A percentile compares a stretch with the other conserved stretches of the same genome.
Conservation (phyloP, 1,140 invertebrate genomes). For the Cotesia typhae region DNA sequence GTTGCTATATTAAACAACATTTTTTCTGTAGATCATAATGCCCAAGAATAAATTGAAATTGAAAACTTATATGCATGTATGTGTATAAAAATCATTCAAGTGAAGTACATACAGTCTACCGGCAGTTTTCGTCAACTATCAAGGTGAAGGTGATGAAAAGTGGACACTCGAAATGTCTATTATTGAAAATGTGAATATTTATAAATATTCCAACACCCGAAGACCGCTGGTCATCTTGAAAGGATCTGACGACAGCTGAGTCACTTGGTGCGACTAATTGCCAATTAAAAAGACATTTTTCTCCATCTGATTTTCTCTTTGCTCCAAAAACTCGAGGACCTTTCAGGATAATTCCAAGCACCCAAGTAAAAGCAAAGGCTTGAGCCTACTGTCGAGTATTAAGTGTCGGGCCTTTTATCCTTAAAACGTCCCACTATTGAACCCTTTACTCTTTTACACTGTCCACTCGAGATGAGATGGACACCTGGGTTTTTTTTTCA, state of each 20-base stretch:
- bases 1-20: no score
- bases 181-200: no score
- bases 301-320: conserved; percentile 36
- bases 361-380: no score
- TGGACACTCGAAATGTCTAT: not conserved
- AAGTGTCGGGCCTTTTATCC: conserved; percentile 4
- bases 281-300: conserved; percentile 65
- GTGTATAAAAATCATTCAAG: no score
- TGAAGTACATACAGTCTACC: no score
- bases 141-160: not conserved
- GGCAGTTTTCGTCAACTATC: no score
- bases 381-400: conserved; percentile 13
- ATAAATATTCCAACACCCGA: not conserved
- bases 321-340: not conserved
- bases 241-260: conserved; percentile 51
- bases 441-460: not conserved
- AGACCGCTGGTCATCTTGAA: conserved; percentile 18
- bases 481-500: conserved; percentile 38
- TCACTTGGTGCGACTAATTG: conserved; percentile 59
- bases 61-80: no score
- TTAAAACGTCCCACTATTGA: not conserved
- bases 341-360: conserved; percentile 9
- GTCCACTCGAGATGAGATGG: conserved; percentile 21
- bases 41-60: no score
- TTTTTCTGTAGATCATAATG: no score